Evolutionary conservation across 2,888 invertebrate genomes (phyloP).

Genomic region (Gisinianus flammeolus): DNA sequence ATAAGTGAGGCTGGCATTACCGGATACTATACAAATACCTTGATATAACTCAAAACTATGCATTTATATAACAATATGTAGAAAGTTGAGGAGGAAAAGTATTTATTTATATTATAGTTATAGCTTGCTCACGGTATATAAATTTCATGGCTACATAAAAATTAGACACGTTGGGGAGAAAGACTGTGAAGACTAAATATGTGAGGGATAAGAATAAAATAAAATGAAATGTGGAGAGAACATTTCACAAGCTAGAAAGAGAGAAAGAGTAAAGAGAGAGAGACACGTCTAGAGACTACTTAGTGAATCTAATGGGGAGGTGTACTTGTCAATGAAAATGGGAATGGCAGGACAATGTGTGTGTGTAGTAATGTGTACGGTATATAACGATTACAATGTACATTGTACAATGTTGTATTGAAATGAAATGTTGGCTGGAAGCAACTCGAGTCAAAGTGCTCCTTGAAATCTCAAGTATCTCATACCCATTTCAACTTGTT

Average conservation of each 20-base stretch:
- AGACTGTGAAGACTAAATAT: background rate
- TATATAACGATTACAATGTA: no score
- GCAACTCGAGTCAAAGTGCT: slow-evolving; percentile 21
- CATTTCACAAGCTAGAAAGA: background rate
- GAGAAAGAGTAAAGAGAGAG: background rate
- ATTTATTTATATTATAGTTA: no score
- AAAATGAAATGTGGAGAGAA: background rate
- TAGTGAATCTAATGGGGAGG: slow-evolving; percentile 18
- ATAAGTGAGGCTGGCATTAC: no score
- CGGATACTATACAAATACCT: no score
- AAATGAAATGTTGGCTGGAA: slow-evolving; percentile 3
- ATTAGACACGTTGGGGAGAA: no score
- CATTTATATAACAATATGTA: no score
- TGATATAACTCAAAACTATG: no score
- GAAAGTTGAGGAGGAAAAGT: no score
- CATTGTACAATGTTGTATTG: background rate
- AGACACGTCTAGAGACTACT: background rate
- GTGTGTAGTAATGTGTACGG: no score
- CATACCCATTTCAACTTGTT: slow-evolving; percentile 7
- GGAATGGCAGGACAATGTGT: no score
- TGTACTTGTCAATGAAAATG: slow-evolving; percentile 1
- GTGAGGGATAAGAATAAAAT: background rate
- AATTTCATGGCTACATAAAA: no score
- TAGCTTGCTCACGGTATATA: no score
- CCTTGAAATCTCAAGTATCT: slow-evolving; percentile 6